Conservation (phyloP, 2,797 vertebrate genomes). For the Carduelis carduelis region DNA sequence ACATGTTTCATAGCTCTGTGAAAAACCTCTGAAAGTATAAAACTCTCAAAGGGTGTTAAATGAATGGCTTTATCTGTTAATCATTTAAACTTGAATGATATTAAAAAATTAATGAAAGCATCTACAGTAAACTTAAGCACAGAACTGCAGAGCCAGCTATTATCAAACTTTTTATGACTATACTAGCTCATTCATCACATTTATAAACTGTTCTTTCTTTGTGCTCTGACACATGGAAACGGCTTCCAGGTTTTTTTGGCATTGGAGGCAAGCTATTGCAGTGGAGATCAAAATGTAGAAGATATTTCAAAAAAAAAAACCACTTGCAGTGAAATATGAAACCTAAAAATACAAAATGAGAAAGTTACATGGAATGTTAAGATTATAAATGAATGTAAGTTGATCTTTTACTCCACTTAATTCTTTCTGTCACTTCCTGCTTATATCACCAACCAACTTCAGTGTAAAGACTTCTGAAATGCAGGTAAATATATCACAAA, state of each 20-base stretch:
- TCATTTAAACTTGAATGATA: conserved; percentile 9
- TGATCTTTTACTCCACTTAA: background rate
- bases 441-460: background rate
- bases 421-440: background rate
- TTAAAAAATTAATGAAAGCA: background rate
- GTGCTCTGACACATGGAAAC: background rate
- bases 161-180: background rate
- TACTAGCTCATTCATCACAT: background rate
- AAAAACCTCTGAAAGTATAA: background rate
- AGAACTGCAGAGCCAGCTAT: background rate
- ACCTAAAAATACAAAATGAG: background rate
- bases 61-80: background rate
- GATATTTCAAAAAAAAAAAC: background rate
- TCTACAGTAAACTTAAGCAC: background rate
- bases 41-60: background rate
- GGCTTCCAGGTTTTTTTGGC: background rate
- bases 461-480: background rate
- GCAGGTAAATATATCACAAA: background rate
- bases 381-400: background rate
- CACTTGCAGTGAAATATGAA: background rate
- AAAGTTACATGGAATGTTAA: background rate
- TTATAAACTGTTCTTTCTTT: background rate
- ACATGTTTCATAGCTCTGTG: conserved; percentile 3
- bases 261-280: background rate
- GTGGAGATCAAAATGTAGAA: background rate